Percentiles rank a stretch among this genome's conserved stretches.
phyloP scores from a whole-genome alignment of 2,888 invertebrate species.

The Thymelicus lineola region DNA sequence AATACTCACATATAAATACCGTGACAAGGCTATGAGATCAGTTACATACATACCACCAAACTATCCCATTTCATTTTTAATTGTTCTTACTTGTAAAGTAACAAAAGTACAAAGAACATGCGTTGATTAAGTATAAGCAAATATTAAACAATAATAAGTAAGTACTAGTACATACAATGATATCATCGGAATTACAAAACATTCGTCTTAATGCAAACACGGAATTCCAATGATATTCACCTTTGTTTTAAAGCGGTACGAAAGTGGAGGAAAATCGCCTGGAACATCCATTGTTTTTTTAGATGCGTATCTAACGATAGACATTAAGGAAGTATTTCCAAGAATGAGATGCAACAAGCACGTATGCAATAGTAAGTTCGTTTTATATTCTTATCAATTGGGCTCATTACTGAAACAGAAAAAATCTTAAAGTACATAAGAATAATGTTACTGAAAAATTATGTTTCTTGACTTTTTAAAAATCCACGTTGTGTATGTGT shows the following conservation, averaged over 20 bases:
- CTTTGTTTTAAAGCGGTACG: conserved; percentile 24
- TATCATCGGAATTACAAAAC: conserved; percentile 31
- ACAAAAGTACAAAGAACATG: conserved; percentile 13
- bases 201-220: conserved; percentile 21
- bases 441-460: no score
- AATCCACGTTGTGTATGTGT: no score
- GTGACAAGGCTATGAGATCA: no score
- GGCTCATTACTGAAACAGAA: no score
- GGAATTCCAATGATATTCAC: conserved; percentile 30
- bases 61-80: no score
- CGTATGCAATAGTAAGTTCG: background rate
- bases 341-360: conserved; percentile 10
- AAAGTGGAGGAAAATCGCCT: conserved; percentile 18
- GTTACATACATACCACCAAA: no score
- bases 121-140: conserved; percentile 19
- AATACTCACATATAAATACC: no score
- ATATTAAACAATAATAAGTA: conserved; percentile 20
- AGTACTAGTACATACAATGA: background rate
- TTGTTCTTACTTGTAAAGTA: background rate
- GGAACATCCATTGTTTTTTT: conserved; percentile 25
- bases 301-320: background rate
- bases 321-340: conserved; percentile 15
- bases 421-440: no score
- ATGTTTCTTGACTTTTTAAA: no score
- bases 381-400: background rate